Evolutionary conservation across 2,888 invertebrate species (phyloP), one percentile per base, ranked within the genome.

Genomic region (Hypolimnas misippus): DNA sequence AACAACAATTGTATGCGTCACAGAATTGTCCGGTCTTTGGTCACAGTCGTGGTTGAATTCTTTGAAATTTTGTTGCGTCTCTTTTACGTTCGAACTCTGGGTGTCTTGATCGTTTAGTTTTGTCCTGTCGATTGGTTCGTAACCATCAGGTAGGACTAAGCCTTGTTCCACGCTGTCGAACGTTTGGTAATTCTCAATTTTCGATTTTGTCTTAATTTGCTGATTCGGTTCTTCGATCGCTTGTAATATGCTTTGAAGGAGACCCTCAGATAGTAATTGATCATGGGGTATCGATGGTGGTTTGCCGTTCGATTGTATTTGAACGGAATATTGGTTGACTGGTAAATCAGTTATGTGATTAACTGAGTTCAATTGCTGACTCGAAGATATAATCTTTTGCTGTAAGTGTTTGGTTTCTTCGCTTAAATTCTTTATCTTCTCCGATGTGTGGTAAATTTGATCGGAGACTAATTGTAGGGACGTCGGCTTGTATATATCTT

Each of bases 201-300:
- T 57, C 62, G 5, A 61, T 63, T 10, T 57, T 52, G 8, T 12
- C 46, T 38, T 38, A 16, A 12, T 64, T 55, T 51, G 58, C 25
- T 54, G 57, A 14, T 66, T 65, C 0, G 96, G 96, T 68, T 96
- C 95, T 76, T 97, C 97, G 52, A 97, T 96, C 0, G 97, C 97
- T 65, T 96, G 94, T 1, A 97, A 81, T 60, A 97, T 96, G 56
- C 96, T 96, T 77, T 97, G 96, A 1, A 97, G 81, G 0, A 97
- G 87, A 1, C 96, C 96, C 76, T 96, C 95, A 0, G 96, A 96
- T 0, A 97, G 83, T 0, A 97, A 93, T 79, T 96, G 96, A 12
- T 95, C 95, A 73, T 97, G 97, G 10, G 96, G 94, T 19, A 89
- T 82, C 76, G 93, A 69, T 0, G 93, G 91, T 7, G 89, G 86